Base-by-base conservation (phyloP, 2,797 vertebrate genomes). In the Acipenser oxyrinchus region DNA sequence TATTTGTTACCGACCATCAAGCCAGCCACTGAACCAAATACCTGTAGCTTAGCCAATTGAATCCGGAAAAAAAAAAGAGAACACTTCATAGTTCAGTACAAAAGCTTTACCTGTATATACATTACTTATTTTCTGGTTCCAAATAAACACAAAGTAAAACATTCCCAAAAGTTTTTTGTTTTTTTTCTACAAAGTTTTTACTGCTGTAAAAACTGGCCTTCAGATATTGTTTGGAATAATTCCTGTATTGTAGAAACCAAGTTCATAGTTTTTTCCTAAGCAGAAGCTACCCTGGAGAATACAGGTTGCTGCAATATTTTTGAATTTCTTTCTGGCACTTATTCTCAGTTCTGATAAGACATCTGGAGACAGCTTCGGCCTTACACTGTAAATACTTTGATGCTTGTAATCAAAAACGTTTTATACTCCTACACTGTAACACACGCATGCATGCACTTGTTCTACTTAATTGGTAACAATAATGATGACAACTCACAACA, bases 21-120 rank as follows among this genome's bases (percentile, higher is more conserved):
- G 78, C 83, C 77, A 86, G 83, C 85, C 84, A 79, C 76, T 83
- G 77, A 86, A 84, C 86, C 76, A 87, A 88, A 90, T 91, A 86
- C 86, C 82, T 84, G 73, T 70, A 76, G 79, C 82, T 90, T 80
- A 85, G 78, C 88, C 86, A 86, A 84, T 87, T 88, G 79, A 85
- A 83, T 37, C 23, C 23, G 4, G 70, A 69, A 79, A 37, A 76
- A 79, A 37, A 76, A 75, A 83, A 80, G 64, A 63, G 69, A 52
- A 62, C 66, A 49, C 64, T 67, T 57, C 61, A 68, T 10, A 67
- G 74, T 74, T 71, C 13, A 13, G 55, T n/a, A n/a, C 55, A 58
- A 71, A 73, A 78, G 75, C 71, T 67, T 71, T 37, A 37, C 23
- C 23, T 1, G 15, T 18, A 18, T 18, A 37, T 37, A 37, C 23